Conservation (phyloP, 2,888 invertebrate species). For the Agonum fuliginosum region DNA sequence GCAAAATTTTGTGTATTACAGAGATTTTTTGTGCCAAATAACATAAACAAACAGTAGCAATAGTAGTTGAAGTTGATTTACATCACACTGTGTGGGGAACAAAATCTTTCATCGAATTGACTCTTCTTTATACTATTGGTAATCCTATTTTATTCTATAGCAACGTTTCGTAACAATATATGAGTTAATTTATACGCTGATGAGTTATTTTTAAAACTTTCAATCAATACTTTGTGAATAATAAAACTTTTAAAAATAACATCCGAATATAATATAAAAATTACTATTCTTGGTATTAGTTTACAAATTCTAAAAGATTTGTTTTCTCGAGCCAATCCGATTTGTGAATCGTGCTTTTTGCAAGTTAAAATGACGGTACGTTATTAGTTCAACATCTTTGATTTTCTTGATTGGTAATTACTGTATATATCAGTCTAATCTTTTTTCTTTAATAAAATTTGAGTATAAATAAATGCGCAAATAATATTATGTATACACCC, state of each 20-base stretch:
- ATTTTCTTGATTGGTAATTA: slow-evolving; percentile 45
- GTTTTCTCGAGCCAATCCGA: slow-evolving; percentile 23
- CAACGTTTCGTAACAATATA: neutral
- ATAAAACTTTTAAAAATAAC: slow-evolving; percentile 8
- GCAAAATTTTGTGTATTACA: slow-evolving; percentile 24
- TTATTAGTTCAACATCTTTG: slow-evolving; percentile 35
- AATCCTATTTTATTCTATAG: slow-evolving; percentile 18
- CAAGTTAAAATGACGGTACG: slow-evolving; percentile 23
- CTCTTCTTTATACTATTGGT: slow-evolving; percentile 29
- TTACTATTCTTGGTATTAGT: too few relatives aligned
- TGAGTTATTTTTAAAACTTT: slow-evolving; percentile 18
- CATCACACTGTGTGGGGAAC: slow-evolving; percentile 23
- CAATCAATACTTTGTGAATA: neutral
- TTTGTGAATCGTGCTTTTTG: slow-evolving; percentile 33
- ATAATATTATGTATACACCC: slow-evolving; percentile 49
- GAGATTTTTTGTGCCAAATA: slow-evolving; percentile 19
- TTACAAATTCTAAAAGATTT: neutral
- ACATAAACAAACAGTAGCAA: slow-evolving; percentile 10
- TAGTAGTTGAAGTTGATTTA: neutral
- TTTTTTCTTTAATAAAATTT: slow-evolving; percentile 53
- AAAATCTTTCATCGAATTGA: slow-evolving; percentile 33
- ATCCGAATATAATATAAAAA: slow-evolving; percentile 13
- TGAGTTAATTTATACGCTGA: slow-evolving; percentile 5
- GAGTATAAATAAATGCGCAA: slow-evolving; percentile 57
- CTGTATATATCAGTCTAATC: slow-evolving; percentile 56